phyloP scores from a whole-genome alignment of 2,888 invertebrate genomes.

The Sphaeridia pumilis region DNA sequence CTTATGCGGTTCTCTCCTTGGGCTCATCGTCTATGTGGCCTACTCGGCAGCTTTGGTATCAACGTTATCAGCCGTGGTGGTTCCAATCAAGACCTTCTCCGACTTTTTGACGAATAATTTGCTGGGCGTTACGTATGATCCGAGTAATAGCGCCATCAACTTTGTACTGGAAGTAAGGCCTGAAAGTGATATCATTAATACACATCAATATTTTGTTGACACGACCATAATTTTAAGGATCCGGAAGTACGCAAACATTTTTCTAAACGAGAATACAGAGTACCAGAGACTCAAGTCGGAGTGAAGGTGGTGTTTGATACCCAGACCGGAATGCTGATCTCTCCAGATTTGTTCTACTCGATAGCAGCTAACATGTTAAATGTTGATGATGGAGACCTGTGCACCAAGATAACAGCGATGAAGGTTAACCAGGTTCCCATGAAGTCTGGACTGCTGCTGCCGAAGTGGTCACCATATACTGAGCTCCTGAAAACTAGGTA shows the following conservation, averaged over 20 bases:
- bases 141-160: background rate
- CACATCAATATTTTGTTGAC: background rate
- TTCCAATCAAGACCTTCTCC: conserved; percentile 7
- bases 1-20: conserved; percentile 6
- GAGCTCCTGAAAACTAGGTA: conserved; percentile 7
- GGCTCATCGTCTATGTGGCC: conserved; percentile 9
- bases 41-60: conserved; percentile 11
- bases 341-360: conserved; percentile 5
- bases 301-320: background rate
- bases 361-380: background rate
- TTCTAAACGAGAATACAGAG: background rate
- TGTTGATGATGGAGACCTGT: conserved; percentile 2
- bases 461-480: conserved; percentile 1
- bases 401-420: background rate
- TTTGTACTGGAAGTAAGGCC: background rate
- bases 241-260: too few species aligned
- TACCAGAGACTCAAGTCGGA: background rate
- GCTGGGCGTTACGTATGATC: conserved; percentile 5
- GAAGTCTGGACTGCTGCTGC: conserved; percentile 1
- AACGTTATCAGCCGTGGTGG: conserved; percentile 1
- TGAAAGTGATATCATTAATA: background rate
- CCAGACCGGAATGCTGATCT: background rate
- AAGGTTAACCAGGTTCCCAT: conserved; percentile 9
- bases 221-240: too few species aligned
- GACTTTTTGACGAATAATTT: background rate